A percentile compares a stretch with the other conserved stretches of the same genome.
These are phyloP conservation scores for Aporrectodea caliginosa DNA, from an alignment of 1,140 invertebrate genomes.

Conservation along the genomic window DNA sequence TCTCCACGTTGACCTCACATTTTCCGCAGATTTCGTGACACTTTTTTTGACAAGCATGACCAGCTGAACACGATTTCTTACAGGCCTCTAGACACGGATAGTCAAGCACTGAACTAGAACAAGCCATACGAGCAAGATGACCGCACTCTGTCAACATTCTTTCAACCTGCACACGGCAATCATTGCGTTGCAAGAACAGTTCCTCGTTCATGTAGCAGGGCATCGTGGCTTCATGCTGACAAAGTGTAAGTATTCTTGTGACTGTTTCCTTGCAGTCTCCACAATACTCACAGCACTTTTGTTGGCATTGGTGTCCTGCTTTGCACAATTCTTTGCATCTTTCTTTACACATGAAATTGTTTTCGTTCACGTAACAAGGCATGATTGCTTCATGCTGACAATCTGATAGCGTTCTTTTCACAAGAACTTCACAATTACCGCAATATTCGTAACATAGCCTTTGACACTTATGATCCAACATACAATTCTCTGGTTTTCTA, in stretches of 20 bases:
- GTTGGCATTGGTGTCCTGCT: constrained; percentile 56
- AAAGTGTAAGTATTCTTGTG: not conserved
- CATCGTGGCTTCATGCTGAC: not conserved
- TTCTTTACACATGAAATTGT: not conserved
- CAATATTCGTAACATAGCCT: constrained; percentile 5
- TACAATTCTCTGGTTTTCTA: constrained; percentile 13
- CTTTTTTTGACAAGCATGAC: constrained; percentile 40
- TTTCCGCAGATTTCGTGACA: constrained; percentile 42
- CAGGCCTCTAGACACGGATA: not conserved
- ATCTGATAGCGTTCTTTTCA: not conserved
- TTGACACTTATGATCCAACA: constrained; percentile 10
- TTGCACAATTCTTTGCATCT: not conserved
- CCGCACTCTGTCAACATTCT: not conserved
- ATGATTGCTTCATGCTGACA: constrained; percentile 3
- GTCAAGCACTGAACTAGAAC: not conserved
- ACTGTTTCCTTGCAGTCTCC: constrained; percentile 36
- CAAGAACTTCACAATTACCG: not conserved
- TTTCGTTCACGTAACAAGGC: not conserved
- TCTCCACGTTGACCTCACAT: constrained; percentile 34
- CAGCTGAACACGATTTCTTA: constrained; percentile 34
- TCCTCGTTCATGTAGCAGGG: not conserved
- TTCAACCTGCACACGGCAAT: not conserved
- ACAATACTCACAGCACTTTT: constrained; percentile 62
- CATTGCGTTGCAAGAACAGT: too few species aligned
- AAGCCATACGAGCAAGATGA: not conserved